phyloP scores from a whole-genome alignment of 2,888 invertebrate species.

The Reticulitermes lucifugus region DNA sequence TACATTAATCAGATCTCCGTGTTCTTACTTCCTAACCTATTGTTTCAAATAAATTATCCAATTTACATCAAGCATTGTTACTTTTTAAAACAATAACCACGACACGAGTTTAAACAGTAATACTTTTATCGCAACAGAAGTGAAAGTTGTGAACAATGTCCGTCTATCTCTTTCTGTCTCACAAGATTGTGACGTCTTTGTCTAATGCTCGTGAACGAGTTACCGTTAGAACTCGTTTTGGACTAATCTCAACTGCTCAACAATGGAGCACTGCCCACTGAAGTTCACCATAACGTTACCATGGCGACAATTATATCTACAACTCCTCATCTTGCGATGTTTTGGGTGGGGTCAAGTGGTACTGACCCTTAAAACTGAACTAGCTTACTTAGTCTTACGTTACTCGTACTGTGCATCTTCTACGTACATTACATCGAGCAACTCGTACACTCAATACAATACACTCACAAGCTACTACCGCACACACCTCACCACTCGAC shows the following conservation, averaged over 20 bases:
- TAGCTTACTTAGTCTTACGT: too few species aligned
- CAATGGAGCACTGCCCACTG: background rate
- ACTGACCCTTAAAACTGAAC: too few species aligned
- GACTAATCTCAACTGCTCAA: background rate
- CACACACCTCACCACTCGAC: too few species aligned
- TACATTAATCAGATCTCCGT: background rate
- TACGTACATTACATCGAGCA: too few species aligned
- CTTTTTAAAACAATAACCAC: background rate
- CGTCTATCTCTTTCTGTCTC: background rate
- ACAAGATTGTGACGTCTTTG: too few species aligned
- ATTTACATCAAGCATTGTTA: background rate
- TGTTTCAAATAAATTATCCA: background rate
- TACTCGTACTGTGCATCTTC: too few species aligned
- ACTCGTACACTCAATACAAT: too few species aligned
- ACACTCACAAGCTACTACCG: too few species aligned
- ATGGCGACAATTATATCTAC: too few species aligned
- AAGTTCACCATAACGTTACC: background rate
- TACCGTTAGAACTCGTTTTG: background rate
- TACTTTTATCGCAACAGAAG: background rate
- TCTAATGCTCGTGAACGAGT: background rate
- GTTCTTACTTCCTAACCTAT: background rate
- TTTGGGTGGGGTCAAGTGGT: too few species aligned
- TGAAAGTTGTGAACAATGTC: background rate
- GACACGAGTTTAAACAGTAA: background rate
- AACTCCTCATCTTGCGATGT: too few species aligned